Conservation (phyloP, 2,797 vertebrate species). For the Ceyx erithaca region DNA sequence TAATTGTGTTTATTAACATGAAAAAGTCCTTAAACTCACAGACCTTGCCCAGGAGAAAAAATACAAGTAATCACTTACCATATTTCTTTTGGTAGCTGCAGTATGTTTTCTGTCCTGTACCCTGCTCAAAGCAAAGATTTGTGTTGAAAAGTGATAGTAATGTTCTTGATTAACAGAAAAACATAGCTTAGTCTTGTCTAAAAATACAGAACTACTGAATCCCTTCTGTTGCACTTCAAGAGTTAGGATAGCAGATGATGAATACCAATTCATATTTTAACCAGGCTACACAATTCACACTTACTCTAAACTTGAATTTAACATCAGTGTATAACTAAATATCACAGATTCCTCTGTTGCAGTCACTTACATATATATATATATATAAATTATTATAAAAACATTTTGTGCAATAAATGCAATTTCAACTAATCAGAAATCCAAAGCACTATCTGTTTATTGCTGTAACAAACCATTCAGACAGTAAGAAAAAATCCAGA, state of each 20-base stretch:
- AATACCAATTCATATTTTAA: conserved; percentile 15
- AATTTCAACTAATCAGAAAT: background rate
- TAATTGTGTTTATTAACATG: conserved; percentile 49
- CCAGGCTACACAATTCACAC: background rate
- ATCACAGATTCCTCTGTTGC: background rate
- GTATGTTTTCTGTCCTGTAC: background rate
- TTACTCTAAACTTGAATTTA: conserved; percentile 6
- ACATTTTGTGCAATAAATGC: background rate
- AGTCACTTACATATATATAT: background rate
- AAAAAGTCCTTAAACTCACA: conserved; percentile 32
- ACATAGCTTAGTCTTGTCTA: background rate
- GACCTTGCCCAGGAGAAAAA: conserved; percentile 10
- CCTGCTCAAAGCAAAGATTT: background rate
- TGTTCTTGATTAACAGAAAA: conserved; percentile 1
- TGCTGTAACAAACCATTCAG: background rate
- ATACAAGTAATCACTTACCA: background rate
- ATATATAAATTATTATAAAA: background rate
- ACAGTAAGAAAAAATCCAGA: background rate
- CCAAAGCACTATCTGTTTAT: background rate
- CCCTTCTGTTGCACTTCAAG: background rate
- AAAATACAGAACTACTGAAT: background rate
- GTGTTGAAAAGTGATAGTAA: background rate
- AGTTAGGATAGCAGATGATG: background rate
- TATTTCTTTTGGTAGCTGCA: conserved; percentile 2
- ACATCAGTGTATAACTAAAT: background rate